These are phyloP conservation scores for Brachionus paranguensis DNA, from an alignment of 1,140 invertebrate genomes.

Conservation along the genomic window DNA sequence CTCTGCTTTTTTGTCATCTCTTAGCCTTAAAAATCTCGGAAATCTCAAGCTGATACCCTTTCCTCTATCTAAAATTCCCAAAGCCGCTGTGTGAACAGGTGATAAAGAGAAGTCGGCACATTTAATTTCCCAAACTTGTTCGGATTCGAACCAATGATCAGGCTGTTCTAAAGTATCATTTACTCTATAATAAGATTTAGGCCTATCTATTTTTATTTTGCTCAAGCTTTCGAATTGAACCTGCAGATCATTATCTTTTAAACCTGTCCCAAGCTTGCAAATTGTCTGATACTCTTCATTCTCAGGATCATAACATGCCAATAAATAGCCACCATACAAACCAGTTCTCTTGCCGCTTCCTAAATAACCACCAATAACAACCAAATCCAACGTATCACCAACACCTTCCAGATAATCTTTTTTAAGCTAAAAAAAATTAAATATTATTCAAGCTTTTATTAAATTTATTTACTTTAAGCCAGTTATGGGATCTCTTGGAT, in stretches of 20 bases:
- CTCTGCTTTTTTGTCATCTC: constrained; percentile 87
- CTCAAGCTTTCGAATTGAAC: constrained; percentile 9
- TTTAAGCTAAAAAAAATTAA: constrained; percentile 64
- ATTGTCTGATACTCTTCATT: constrained; percentile 88
- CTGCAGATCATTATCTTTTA: constrained; percentile 79
- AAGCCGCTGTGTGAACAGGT: constrained; percentile 81
- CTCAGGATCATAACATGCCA: constrained; percentile 89
- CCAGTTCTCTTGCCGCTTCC: constrained; percentile 91
- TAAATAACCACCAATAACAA: constrained; percentile 88
- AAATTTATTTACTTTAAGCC: constrained; percentile 66
- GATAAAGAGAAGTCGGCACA: constrained; percentile 96
- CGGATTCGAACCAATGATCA: constrained; percentile 89
- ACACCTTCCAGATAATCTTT: constrained; percentile 94
- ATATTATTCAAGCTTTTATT: not conserved
- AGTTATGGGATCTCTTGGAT: constrained; percentile 89
- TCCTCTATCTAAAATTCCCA: constrained; percentile 78
- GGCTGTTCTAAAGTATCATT: constrained; percentile 64
- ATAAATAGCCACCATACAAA: constrained; percentile 85
- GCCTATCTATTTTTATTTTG: constrained; percentile 65
- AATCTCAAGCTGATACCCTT: constrained; percentile 93
- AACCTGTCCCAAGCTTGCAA: constrained; percentile 92
- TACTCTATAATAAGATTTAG: constrained; percentile 78
- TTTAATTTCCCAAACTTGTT: constrained; percentile 94
- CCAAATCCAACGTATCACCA: constrained; percentile 83
- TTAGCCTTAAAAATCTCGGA: constrained; percentile 81